Conservation (phyloP, 2,888 invertebrate species). For the Scaptomyza polygonia region DNA sequence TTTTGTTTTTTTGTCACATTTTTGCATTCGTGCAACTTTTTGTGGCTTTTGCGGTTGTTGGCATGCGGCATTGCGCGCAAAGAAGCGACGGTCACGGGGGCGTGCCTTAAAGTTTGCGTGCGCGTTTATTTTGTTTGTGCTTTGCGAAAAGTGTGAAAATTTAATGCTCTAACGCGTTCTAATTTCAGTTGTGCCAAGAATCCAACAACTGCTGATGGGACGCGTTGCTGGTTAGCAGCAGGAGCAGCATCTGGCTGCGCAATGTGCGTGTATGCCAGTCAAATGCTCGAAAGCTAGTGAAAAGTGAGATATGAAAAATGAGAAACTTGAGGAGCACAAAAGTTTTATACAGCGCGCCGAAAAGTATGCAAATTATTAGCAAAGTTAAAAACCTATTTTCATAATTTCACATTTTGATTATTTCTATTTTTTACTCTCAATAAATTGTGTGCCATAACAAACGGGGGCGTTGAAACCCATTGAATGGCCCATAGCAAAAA, state of each 20-base stretch:
- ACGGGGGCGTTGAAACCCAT: slow-evolving; percentile 16
- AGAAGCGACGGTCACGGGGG: slow-evolving; percentile 23
- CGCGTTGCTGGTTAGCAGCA: not conserved
- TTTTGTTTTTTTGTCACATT: slow-evolving; percentile 47
- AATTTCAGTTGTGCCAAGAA: slow-evolving; percentile 56
- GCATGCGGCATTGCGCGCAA: slow-evolving; percentile 41
- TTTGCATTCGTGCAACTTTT: slow-evolving; percentile 74
- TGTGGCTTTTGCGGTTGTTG: slow-evolving; percentile 65
- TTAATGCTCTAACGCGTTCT: slow-evolving; percentile 65
- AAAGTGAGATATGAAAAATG: slow-evolving; percentile 7
- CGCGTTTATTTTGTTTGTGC: slow-evolving; percentile 72
- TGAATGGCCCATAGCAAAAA: not conserved
- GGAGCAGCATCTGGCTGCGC: slow-evolving; percentile 38
- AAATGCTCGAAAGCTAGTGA: not conserved
- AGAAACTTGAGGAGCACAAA: slow-evolving; percentile 26
- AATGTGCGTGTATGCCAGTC: slow-evolving; percentile 52
- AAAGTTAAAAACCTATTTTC: slow-evolving; percentile 75
- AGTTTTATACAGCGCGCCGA: slow-evolving; percentile 58
- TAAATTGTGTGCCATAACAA: slow-evolving; percentile 50
- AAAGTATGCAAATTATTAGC: slow-evolving; percentile 77
- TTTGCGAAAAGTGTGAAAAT: slow-evolving; percentile 73
- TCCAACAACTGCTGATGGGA: slow-evolving; percentile 21
- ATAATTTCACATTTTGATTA: slow-evolving; percentile 59
- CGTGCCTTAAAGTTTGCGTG: slow-evolving; percentile 65
- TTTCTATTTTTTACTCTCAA: slow-evolving; percentile 58